Percentiles rank a stretch among this genome's conserved stretches.
phyloP scores from a whole-genome alignment of 2,113 vertebrate species.

The Vanacampus margaritifer region DNA sequence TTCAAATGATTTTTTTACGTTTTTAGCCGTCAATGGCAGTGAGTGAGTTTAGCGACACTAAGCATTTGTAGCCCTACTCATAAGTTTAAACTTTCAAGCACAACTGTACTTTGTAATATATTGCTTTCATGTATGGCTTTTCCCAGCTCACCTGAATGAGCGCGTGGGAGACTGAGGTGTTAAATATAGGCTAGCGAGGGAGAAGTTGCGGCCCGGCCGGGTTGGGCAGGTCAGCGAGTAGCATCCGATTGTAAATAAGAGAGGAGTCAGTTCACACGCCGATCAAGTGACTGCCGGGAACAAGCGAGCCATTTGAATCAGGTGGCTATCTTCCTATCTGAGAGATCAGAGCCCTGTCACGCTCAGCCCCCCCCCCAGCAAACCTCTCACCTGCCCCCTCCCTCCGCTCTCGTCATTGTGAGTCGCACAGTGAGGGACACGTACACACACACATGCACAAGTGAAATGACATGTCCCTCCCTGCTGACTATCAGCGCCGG shows the following conservation, averaged over 20 bases:
- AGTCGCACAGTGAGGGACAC: slow-evolving; percentile 36
- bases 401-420: slow-evolving; percentile 61
- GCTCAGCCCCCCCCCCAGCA: slow-evolving; percentile 49
- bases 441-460: slow-evolving; percentile 37
- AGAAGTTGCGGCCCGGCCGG: slow-evolving; percentile 33
- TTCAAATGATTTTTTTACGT: too few species aligned
- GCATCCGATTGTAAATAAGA: slow-evolving; percentile 82
- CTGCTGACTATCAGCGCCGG: slow-evolving; percentile 55
- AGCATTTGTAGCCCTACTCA: too few species aligned
- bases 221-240: slow-evolving; percentile 65
- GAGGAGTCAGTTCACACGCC: slow-evolving; percentile 85
- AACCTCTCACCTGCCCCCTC: slow-evolving; percentile 35
- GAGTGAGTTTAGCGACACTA: too few species aligned
- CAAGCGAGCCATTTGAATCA: slow-evolving; percentile 87
- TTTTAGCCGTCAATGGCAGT: too few species aligned
- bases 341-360: slow-evolving; percentile 83
- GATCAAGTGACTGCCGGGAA: slow-evolving; percentile 84
- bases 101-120: too few species aligned
- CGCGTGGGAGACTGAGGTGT: slow-evolving; percentile 21
- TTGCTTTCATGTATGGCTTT: too few species aligned
- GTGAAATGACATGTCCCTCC: slow-evolving; percentile 81
- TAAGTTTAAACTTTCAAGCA: too few species aligned
- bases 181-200: slow-evolving; percentile 40
- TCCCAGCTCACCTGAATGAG: slow-evolving; percentile 15
- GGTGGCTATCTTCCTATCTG: slow-evolving; percentile 84